Percentiles rank a stretch among this genome's conserved stretches.
Conservation (phyloP, 2,888 invertebrate genomes). For the Nasonovia ribisnigri region DNA sequence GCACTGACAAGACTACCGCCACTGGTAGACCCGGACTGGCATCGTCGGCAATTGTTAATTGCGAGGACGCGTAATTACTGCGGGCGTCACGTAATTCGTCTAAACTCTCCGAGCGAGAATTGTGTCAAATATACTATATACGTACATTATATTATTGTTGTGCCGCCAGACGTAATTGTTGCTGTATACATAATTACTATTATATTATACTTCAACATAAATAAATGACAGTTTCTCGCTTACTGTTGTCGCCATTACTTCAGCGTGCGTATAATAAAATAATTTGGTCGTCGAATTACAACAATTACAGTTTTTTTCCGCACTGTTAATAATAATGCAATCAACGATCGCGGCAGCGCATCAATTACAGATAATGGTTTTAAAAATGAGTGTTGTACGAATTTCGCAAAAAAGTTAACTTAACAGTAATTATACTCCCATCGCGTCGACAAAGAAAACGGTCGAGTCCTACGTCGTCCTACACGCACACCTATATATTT, state of each 20-base stretch:
- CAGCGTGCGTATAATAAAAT: background rate
- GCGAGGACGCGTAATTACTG: background rate
- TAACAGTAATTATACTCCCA: background rate
- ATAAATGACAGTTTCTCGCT: constrained; percentile 34
- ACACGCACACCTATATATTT: background rate
- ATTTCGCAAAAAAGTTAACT: background rate
- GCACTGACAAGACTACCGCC: background rate
- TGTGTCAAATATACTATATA: background rate
- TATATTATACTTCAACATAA: background rate
- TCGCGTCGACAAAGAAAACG: background rate
- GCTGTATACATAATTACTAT: background rate
- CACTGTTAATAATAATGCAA: background rate
- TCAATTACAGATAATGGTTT: background rate
- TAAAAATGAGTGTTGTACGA: background rate
- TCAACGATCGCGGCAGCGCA: background rate
- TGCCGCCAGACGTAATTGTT: background rate
- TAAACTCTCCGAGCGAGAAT: constrained; percentile 5
- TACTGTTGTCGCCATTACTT: background rate
- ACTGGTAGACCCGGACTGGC: background rate
- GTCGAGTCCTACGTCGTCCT: background rate
- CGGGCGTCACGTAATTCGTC: background rate
- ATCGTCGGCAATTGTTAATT: constrained; percentile 1
- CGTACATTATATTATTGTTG: constrained; percentile 20
- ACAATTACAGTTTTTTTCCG: background rate
- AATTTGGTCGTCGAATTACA: background rate